Base-by-base conservation (phyloP, 2,797 vertebrate species). In the Apogon talboti region DNA sequence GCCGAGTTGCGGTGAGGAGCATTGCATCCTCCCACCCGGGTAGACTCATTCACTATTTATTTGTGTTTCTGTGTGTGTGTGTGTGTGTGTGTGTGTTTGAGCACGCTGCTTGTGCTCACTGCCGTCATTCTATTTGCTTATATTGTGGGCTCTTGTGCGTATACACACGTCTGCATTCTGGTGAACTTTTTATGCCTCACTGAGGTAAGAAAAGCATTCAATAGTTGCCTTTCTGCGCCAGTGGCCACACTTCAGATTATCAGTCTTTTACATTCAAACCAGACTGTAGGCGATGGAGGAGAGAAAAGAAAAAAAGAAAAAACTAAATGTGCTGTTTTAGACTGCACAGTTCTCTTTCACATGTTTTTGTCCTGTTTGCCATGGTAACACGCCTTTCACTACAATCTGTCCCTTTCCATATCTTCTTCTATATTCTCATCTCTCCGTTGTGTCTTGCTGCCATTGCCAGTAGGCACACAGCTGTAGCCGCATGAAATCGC, bases 191-290 rank as follows among this genome's bases (percentile, higher is more conserved):
- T 2, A 47, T 69, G 52, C 64, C 4, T 82, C 38, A 10, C 64
- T 2, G 67, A 80, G 76, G 73, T 52, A 79, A 67, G 74, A 78
- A 78, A 83, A 40, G 41, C 72, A 77, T 89, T 88, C 82, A 82
- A 83, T 84, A 82, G 84, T 73, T 75, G 83, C 67, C 79, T 90
- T 92, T 91, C 79, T 55, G 84, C 85, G 75, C 92, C 86, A 59
- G 66, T 13, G 65, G 84, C 74, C 88, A 82, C 89, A 85, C 79
- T 81, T 84, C 77, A 83, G 86, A 92, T 90, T 89, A 92, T 90
- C 83, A 77, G 78, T 83, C 74, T 91, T 86, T 90, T 75, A 85
- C 80, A 87, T 91, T 90, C 67, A 82, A 82, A 84, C 62, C 63
- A 38, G 71, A 70, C 85, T 76, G 66, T 38, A 64, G 76, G 80